Evolutionary conservation across 64 coral and sea anemone genomes (phyloP), one percentile per base, ranked within the genome.

Genomic region (Porites lutea): DNA sequence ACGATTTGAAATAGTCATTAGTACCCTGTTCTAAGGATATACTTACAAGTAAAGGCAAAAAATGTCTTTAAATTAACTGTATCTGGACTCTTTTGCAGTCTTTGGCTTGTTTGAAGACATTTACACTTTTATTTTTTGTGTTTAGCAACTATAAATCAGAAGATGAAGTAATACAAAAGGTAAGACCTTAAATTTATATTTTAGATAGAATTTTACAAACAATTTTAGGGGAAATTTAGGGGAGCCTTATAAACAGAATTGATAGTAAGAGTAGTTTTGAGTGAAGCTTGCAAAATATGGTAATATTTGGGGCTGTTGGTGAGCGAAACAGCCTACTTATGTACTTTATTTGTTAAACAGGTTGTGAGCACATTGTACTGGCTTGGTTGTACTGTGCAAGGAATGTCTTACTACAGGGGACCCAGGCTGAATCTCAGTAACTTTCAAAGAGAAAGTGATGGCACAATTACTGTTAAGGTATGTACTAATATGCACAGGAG

Each of bases 291-390:
- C 27, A 37, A 37, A 11, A 47, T 74, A 6, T 37, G 49, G 15
- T 5, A 13, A 13, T 77, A 37, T 23, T 4, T 18, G 43, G 6
- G 16, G 52, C 11, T 78, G 22, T 10, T n/a, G 46, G 48, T 15
- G 48, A 54, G 10, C 1, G 22, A 13, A 48, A n/a, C 22, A 14
- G 73, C 22, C 13, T 27, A 15, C 4, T 75, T 27, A n/a, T 75
- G 52, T 16, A 48, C 2, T 50, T 47, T n/a, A 13, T 50, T 50
- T 59, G 49, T 43, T 44, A 8, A 5, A 48, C 74, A 96, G 95
- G 91, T 96, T 93, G 90, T 92, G 14, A 96, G 68, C 48, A 89
- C 95, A 16, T 67, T 96, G 21, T 96, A 96, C 54, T 96, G 90
- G 90, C 83, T 96, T 75, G 95, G 90, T 47, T 92, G 91, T 37